A percentile compares a stretch with the other conserved stretches of the same genome.
These are phyloP conservation scores for Elephas maximus DNA, from an alignment of 2,113 vertebrate genomes.

Conservation along the genomic window DNA sequence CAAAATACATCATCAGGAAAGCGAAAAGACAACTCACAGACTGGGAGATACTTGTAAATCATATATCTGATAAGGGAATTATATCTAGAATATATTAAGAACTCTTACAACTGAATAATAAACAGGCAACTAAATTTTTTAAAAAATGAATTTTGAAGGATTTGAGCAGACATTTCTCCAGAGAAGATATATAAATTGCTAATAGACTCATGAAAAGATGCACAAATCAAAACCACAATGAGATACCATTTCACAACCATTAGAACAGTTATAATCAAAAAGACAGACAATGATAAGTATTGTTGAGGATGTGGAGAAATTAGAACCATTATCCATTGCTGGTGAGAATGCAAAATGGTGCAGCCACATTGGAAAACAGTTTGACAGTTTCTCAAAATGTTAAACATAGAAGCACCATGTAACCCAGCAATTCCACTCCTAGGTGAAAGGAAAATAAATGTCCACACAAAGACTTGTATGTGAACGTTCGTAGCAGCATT, in stretches of 20 bases:
- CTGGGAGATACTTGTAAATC: neutral
- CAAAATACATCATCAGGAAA: neutral
- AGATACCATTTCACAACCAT: neutral
- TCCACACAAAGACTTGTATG: neutral
- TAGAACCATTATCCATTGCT: neutral
- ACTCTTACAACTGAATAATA: neutral
- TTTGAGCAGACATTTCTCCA: conserved; percentile 1
- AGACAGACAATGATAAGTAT: neutral
- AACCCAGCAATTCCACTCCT: neutral
- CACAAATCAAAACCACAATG: neutral
- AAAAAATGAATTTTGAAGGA: neutral
- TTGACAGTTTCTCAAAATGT: neutral
- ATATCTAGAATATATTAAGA: neutral
- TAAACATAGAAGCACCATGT: neutral
- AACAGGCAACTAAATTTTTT: neutral
- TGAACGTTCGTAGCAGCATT: neutral
- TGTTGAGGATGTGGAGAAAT: neutral
- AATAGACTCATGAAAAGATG: neutral
- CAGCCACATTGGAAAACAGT: neutral
- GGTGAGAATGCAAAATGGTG: neutral
- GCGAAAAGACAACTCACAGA: neutral
- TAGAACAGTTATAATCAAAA: neutral
- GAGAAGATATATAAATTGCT: neutral
- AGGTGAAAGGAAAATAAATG: neutral
- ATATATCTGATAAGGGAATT: neutral